Percentiles rank a stretch among this genome's conserved stretches.
These are phyloP conservation scores for Sussaba pulchella DNA, from an alignment of 2,888 invertebrate genomes.

Conservation along the genomic window DNA sequence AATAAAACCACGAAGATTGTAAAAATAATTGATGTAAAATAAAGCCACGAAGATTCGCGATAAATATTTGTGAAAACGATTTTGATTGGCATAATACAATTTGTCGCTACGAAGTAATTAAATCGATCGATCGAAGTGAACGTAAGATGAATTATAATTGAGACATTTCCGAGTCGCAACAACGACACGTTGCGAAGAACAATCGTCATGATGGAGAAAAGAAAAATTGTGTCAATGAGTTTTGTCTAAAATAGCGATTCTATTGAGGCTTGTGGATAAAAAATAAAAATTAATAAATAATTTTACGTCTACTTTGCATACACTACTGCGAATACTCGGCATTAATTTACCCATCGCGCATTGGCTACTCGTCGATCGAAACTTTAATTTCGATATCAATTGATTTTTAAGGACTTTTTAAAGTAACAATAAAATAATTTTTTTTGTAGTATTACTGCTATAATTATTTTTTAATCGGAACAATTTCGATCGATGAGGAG, in stretches of 20 bases:
- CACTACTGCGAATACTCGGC: no score
- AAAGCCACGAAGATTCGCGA: background rate
- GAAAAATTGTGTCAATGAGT: background rate
- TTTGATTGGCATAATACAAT: constrained; percentile 46
- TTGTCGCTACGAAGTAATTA: constrained; percentile 39
- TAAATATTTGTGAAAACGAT: no score
- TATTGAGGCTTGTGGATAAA: no score
- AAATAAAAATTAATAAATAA: background rate
- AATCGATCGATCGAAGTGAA: constrained; percentile 21
- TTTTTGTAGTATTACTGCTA: no score
- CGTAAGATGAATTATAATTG: constrained; percentile 20
- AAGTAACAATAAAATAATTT: no score
- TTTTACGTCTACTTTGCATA: background rate
- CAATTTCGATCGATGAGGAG: constrained; percentile 24
- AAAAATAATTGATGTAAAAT: no score
- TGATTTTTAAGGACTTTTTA: no score
- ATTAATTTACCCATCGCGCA: no score
- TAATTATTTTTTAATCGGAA: background rate
- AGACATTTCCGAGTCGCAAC: constrained; percentile 39
- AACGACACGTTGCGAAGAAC: background rate
- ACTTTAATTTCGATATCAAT: no score
- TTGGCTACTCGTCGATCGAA: no score
- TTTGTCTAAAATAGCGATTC: background rate
- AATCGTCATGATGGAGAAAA: background rate
- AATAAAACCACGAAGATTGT: constrained; percentile 51